Percentiles rank a stretch among this genome's conserved stretches.
phyloP scores from a whole-genome alignment of 1,140 invertebrate species.

The Ostrea denselamellosa region DNA sequence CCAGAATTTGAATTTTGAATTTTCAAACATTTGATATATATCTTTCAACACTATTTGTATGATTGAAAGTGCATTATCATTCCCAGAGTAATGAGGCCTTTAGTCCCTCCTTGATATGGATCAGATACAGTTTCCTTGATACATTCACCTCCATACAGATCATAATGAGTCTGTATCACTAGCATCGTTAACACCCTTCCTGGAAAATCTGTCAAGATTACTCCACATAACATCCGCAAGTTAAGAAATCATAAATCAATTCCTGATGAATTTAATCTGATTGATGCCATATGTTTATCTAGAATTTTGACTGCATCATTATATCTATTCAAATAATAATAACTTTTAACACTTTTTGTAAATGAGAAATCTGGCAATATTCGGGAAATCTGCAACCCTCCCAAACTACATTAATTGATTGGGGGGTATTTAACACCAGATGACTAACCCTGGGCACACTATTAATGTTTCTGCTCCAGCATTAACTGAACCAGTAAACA shows the following conservation, averaged over 20 bases:
- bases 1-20: no score
- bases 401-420: neutral
- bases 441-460: neutral
- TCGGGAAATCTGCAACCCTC: neutral
- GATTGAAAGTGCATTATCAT: no score
- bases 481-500: neutral
- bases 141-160: neutral
- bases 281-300: neutral
- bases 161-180: neutral
- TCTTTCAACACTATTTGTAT: no score
- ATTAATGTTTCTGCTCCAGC: neutral
- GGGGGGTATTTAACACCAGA: slow-evolving; percentile 1
- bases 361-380: neutral
- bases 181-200: neutral
- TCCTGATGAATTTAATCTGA: neutral
- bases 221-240: no score
- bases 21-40: no score
- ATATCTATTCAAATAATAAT: neutral
- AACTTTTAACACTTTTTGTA: neutral
- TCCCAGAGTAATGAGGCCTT: neutral
- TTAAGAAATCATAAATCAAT: neutral
- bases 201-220: no score
- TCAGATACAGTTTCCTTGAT: neutral
- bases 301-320: neutral
- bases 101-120: neutral